Conservation (phyloP, 2,888 invertebrate genomes). For the Agrilus biguttatus region DNA sequence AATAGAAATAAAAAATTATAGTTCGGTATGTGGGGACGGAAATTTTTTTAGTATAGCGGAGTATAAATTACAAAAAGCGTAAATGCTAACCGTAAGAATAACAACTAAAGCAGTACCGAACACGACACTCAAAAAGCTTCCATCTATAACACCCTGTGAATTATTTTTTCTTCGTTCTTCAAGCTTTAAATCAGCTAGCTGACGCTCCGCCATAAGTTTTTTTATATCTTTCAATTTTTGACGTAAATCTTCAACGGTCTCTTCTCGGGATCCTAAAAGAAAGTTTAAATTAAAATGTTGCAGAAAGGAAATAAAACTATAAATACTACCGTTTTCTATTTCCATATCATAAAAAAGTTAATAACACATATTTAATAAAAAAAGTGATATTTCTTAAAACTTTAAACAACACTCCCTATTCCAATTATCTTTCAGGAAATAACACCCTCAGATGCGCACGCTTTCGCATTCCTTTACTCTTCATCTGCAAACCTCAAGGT, state of each 20-base stretch:
- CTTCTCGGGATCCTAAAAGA: slow-evolving; percentile 24
- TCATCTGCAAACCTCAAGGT: too few species aligned
- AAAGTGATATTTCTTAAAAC: too few species aligned
- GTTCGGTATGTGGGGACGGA: slow-evolving; percentile 64
- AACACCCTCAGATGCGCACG: too few species aligned
- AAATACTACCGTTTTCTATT: too few species aligned
- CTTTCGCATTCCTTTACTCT: too few species aligned
- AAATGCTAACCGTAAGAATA: slow-evolving; percentile 67
- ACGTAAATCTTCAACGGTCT: slow-evolving; percentile 70
- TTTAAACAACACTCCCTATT: too few species aligned
- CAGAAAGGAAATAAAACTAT: too few species aligned
- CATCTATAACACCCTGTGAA: slow-evolving; percentile 56
- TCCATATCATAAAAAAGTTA: too few species aligned
- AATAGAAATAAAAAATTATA: slow-evolving; percentile 34
- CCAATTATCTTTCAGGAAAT: too few species aligned
- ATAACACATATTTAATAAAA: too few species aligned
- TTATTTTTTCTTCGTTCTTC: slow-evolving; percentile 24
- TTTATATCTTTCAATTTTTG: slow-evolving; percentile 69
- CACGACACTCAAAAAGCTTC: slow-evolving; percentile 68
- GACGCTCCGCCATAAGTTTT: slow-evolving; percentile 61
- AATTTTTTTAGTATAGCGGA: slow-evolving; percentile 71
- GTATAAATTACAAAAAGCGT: slow-evolving; percentile 74
- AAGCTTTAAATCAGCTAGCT: slow-evolving; percentile 35
- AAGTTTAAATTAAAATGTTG: too few species aligned
- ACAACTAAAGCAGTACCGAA: slow-evolving; percentile 65